Base-by-base conservation (phyloP, 2,797 vertebrate genomes). In the Sciurus vulgaris region DNA sequence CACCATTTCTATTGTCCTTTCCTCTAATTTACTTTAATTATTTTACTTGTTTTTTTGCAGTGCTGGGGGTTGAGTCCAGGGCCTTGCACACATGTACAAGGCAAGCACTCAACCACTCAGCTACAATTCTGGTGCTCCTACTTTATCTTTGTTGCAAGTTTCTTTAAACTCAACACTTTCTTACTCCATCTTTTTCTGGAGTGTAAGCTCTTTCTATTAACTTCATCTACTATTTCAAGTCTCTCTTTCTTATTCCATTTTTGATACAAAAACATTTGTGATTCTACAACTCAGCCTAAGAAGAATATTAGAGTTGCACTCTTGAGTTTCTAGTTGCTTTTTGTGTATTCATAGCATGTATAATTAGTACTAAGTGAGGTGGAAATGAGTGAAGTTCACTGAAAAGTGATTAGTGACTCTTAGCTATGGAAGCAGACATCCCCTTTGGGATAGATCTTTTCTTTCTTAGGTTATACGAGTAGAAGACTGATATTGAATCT, bases 401-500 rank as follows among this genome's bases (percentile, higher is more conserved):
- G 18, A 92, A 95, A 95, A 93, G 33, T 96, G 67, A 79, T 61
- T 59, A 67, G 41, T 18, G 82, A 67, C 30, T 61, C 89, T 93
- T 85, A 77, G 49, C 26, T 94, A 24, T 63, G 15, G 44, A 84
- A 59, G 65, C 17, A 86, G 70, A 84, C 54, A 88, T 78, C 85
- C 54, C 76, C 33, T 93, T 56, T 81, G 72, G 33, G 82, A 65
- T 41, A 78, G 63, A 77, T 61, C 59, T 91, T 94, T 83, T 67
- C 54, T 94, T 91, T 91, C 78, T 93, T 89, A 86, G 56, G 33
- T 93, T 91, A 33, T 24, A 38, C 28, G 89, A 89, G 81, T 69
- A 76, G 18, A 91, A 79, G 83, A 12, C 38, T 94, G 91, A 81
- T 96, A 69, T 82, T 96, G 95, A 90, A 89, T 86, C 76, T 76